Evolutionary conservation across 2,797 vertebrate species (phyloP), one percentile per base, ranked within the genome.

Genomic region (Halcyon smyrnensis): DNA sequence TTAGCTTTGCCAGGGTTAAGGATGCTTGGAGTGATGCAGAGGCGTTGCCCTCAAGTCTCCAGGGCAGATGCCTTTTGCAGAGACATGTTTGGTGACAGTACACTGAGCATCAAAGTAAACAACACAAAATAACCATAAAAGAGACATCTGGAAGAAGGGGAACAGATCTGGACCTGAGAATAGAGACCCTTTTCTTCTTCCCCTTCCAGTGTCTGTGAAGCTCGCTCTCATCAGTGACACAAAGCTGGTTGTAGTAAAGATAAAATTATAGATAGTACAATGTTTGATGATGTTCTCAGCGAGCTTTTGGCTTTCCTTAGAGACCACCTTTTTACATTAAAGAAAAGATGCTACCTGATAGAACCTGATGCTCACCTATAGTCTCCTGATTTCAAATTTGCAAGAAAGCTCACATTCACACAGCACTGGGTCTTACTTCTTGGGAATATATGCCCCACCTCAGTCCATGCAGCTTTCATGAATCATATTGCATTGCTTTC

Each of bases 11-110:
- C 1, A 8, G 64, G 37, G 79, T 78, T 95, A 64, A 82, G 50
- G 41, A 73, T 69, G 43, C 15, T 65, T 91, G 68, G 48, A 19
- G 6, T 59, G 60, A 39, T 89, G 73, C 41, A 32, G 45, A 85
- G 89, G 71, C 3, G 1, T 59, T 82, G 50, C 64, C 91, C 83
- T 78, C 79, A 64, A 76, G 74, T 46, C 85, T 69, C 36, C 70
- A 4, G 87, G 76, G 93, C 67, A 92, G 91, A 92, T 68, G 60
- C 20, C 56, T 91, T 87, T 83, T 89, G 70, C 80, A 93, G 91
- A 87, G 77, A 60, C 50, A 56, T 75, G 60, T 15, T 28, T 37
- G 43, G 80, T 59, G 87, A 91, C 79, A 57, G 11, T 43, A 54
- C 34, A 36, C 39, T 0, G 0, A 87, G 63, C 56, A 75, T 57